These are phyloP conservation scores for Nebria ingens DNA, from an alignment of 1,140 invertebrate genomes.

Conservation along the genomic window DNA sequence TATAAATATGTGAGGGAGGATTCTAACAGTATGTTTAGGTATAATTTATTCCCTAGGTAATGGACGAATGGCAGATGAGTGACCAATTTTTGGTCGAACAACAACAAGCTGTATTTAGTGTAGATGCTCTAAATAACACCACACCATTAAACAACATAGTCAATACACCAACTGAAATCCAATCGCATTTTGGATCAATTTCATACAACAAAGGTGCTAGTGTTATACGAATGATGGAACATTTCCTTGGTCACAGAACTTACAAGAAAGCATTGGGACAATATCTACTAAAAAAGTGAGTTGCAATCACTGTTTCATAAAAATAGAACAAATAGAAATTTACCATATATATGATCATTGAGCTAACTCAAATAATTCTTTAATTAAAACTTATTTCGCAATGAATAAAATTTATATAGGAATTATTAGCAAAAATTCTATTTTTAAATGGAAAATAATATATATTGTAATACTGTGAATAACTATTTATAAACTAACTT, in stretches of 20 bases:
- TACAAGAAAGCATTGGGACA: slow-evolving; percentile 48
- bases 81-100: slow-evolving; percentile 50
- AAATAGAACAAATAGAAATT: too few species aligned
- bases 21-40: too few species aligned
- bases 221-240: slow-evolving; percentile 66
- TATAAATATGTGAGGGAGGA: background rate
- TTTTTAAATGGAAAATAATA: too few species aligned
- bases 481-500: too few species aligned
- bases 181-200: slow-evolving; percentile 45
- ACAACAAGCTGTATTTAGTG: slow-evolving; percentile 49
- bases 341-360: too few species aligned
- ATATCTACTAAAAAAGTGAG: slow-evolving; percentile 43
- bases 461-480: too few species aligned
- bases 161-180: slow-evolving; percentile 38
- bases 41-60: background rate
- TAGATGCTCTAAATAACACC: slow-evolving; percentile 52
- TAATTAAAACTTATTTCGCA: too few species aligned
- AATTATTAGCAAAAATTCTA: too few species aligned
- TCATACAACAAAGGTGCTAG: slow-evolving; percentile 54
- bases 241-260: slow-evolving; percentile 50
- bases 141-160: slow-evolving; percentile 46
- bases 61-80: slow-evolving; percentile 22
- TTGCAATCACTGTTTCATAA: too few species aligned
- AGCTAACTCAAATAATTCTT: too few species aligned
- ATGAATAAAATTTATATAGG: too few species aligned